Percentiles rank a stretch among this genome's conserved stretches.
Evolutionary conservation across 1,140 invertebrate species (phyloP).

Genomic region (Panagrolaimus sp.): DNA sequence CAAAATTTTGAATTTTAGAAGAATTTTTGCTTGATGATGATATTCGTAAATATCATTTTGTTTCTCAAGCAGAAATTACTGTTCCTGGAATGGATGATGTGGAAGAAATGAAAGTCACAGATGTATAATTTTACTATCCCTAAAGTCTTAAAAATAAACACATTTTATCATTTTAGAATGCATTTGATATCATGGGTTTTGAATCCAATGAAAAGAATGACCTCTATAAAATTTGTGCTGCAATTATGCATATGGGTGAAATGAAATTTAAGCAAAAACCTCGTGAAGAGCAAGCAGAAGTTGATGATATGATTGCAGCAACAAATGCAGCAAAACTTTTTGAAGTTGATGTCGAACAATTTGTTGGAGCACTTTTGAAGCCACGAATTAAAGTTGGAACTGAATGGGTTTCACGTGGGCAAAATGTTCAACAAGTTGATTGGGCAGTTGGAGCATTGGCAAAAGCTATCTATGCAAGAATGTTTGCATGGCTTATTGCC

Average conservation of each 20-base stretch:
- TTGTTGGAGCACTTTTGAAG: conserved; percentile 63
- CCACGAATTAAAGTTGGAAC: conserved; percentile 65
- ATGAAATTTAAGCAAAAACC: conserved; percentile 99
- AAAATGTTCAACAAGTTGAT: conserved; percentile 69
- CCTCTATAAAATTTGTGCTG: conserved; percentile 89
- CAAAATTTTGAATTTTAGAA: conserved; percentile 64
- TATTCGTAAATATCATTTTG: conserved; percentile 67
- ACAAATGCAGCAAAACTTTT: conserved; percentile 60
- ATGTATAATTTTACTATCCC: conserved; percentile 67
- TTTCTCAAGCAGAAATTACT: conserved; percentile 72
- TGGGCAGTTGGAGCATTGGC: conserved; percentile 63
- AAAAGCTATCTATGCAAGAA: conserved; percentile 51
- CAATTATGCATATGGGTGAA: conserved; percentile 84
- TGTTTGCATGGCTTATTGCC: conserved; percentile 50
- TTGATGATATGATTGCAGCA: conserved; percentile 69
- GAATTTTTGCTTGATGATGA: conserved; percentile 74
- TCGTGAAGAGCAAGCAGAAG: conserved; percentile 98
- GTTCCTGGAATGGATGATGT: conserved; percentile 67
- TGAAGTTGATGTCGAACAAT: conserved; percentile 63
- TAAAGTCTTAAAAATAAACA: conserved; percentile 62
- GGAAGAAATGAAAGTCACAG: conserved; percentile 70
- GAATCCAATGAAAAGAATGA: conserved; percentile 86
- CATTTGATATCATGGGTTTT: conserved; percentile 96
- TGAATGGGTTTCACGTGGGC: conserved; percentile 67
- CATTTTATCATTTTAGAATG: conserved; percentile 68